Evolutionary conservation across 2,113 vertebrate species (phyloP).

Genomic region (Thunnus thynnus): DNA sequence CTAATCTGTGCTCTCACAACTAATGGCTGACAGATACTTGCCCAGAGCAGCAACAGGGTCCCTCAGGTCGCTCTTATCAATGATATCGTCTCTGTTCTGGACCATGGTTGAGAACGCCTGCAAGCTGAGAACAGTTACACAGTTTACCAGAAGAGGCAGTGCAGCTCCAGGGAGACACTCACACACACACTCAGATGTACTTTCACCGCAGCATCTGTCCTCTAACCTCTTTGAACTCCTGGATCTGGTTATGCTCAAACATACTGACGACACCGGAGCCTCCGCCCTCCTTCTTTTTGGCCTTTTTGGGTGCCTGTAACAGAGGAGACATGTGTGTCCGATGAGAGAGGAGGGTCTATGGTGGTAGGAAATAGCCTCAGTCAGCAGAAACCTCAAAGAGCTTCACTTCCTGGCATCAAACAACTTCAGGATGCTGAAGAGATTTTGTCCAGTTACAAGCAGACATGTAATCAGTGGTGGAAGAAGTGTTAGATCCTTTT

Average conservation of each 20-base stretch:
- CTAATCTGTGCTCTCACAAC: neutral
- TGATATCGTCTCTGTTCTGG: neutral
- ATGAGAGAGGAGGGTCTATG: too few relatives aligned
- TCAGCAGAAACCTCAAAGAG: too few relatives aligned
- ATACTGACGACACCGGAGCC: neutral
- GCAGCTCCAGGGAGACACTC: conserved; percentile 1
- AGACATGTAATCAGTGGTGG: too few relatives aligned
- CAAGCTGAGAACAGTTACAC: neutral
- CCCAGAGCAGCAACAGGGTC: neutral
- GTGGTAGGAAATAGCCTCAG: too few relatives aligned
- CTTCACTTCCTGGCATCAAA: too few relatives aligned
- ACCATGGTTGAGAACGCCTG: conserved; percentile 12
- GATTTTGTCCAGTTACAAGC: too few relatives aligned
- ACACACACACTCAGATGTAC: neutral
- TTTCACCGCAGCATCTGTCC: neutral
- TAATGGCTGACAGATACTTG: neutral
- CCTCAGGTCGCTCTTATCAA: conserved; percentile 4
- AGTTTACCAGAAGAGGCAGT: conserved; percentile 25
- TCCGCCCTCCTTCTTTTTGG: neutral
- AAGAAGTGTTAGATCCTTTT: too few relatives aligned
- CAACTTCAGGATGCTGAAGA: too few relatives aligned
- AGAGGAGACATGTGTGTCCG: neutral
- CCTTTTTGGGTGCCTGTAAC: neutral
- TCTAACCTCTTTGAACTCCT: conserved; percentile 6
- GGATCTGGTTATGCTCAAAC: conserved; percentile 31